phyloP scores from a whole-genome alignment of 1,140 invertebrate species.

The Procambarus clarkii region DNA sequence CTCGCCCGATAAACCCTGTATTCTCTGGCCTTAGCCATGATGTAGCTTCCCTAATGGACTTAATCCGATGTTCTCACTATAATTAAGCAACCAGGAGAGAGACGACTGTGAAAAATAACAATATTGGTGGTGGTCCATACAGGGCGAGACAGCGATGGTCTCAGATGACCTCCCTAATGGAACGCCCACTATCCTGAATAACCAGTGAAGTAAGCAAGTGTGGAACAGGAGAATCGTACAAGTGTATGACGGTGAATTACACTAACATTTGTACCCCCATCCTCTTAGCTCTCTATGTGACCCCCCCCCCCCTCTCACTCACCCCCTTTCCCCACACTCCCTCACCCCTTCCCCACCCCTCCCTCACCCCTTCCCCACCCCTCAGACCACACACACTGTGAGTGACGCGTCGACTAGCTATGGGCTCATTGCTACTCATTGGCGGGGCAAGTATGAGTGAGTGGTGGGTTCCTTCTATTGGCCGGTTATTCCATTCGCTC shows the following conservation, averaged over 20 bases:
- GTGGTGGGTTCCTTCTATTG: neutral
- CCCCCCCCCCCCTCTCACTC: neutral
- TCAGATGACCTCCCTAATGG: neutral
- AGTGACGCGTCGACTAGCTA: constrained; percentile 25
- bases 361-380: too few relatives aligned
- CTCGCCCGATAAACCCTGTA: neutral
- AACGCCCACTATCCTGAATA: neutral
- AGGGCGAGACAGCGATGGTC: neutral
- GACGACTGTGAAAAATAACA: neutral
- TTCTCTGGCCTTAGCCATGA: neutral
- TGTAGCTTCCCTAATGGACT: neutral
- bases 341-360: too few relatives aligned
- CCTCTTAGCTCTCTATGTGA: too few relatives aligned
- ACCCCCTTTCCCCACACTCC: too few relatives aligned
- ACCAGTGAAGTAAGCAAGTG: neutral
- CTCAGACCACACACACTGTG: constrained; percentile 36
- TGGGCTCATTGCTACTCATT: constrained; percentile 25
- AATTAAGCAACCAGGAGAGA: neutral
- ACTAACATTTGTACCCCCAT: neutral
- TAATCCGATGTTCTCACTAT: constrained; percentile 3
- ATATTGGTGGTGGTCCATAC: neutral
- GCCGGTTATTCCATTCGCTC: neutral
- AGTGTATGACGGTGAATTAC: constrained; percentile 25
- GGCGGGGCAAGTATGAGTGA: constrained; percentile 15
- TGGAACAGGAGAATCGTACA: constrained; percentile 17